Percentiles rank a stretch among this genome's conserved stretches.
Evolutionary conservation across 2,797 vertebrate genomes (phyloP).

Genomic region (Denticeps clupeoides): DNA sequence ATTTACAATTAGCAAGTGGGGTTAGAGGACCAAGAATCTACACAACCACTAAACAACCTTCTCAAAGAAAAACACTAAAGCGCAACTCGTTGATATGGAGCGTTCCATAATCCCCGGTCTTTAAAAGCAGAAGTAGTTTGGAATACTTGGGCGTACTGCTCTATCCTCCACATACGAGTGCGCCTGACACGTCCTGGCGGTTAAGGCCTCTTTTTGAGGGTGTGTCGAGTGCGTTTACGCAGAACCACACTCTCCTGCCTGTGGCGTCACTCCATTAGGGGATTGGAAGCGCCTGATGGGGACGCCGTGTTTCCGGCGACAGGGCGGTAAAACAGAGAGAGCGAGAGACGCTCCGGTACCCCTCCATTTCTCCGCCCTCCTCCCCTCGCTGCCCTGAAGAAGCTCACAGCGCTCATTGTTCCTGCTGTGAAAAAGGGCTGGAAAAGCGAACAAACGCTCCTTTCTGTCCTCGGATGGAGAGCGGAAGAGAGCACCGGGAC

Average conservation of each 20-base stretch:
- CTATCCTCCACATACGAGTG: too few species aligned
- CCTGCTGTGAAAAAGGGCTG: conserved; percentile 15
- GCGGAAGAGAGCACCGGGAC: conserved; percentile 28
- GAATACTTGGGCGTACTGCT: too few species aligned
- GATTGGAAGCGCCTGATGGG: background rate
- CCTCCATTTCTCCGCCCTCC: conserved; percentile 1
- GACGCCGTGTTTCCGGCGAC: conserved; percentile 17
- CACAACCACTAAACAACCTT: too few species aligned
- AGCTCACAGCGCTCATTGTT: conserved; percentile 28
- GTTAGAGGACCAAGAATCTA: too few species aligned
- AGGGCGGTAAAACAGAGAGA: background rate
- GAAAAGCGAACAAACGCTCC: conserved; percentile 29
- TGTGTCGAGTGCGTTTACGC: background rate
- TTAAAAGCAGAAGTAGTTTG: too few species aligned
- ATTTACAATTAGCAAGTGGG: too few species aligned
- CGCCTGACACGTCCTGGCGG: too few species aligned
- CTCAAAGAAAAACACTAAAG: too few species aligned
- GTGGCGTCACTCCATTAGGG: conserved; percentile 1
- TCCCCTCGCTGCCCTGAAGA: conserved; percentile 16
- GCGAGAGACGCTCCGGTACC: conserved; percentile 5
- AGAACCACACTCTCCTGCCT: conserved; percentile 7
- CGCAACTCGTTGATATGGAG: too few species aligned
- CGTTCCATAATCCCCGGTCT: too few species aligned
- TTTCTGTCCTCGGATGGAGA: conserved; percentile 33
- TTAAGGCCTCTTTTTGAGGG: too few species aligned